These are phyloP conservation scores for Psophia crepitans DNA, from an alignment of 2,113 vertebrate species.

Conservation along the genomic window DNA sequence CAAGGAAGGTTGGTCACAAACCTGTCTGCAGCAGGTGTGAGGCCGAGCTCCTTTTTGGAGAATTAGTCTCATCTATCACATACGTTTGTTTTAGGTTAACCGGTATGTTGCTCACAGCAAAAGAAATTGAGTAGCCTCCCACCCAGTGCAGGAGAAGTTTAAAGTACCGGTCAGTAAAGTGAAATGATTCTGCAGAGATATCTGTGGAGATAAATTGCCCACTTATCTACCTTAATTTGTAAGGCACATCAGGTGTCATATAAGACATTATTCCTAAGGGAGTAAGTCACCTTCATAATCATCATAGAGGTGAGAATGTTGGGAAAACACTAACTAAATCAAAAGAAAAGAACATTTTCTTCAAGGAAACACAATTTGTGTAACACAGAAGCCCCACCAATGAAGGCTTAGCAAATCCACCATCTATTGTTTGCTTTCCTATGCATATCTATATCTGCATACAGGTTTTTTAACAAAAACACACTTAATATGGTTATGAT, in stretches of 20 bases:
- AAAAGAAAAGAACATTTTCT: background rate
- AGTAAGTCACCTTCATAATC: slow-evolving; percentile 67
- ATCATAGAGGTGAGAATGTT: slow-evolving; percentile 12
- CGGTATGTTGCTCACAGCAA: background rate
- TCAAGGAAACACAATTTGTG: background rate
- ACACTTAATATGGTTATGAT: background rate
- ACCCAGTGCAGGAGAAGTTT: slow-evolving; percentile 23
- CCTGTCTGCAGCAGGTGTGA: slow-evolving; percentile 31
- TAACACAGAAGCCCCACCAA: background rate
- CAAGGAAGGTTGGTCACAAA: slow-evolving; percentile 46
- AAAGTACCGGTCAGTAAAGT: slow-evolving; percentile 41
- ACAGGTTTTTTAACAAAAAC: background rate
- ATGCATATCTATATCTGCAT: background rate
- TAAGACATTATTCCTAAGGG: slow-evolving; percentile 32
- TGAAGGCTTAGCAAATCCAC: background rate
- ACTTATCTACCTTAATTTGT: slow-evolving; percentile 64
- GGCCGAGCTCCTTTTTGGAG: background rate
- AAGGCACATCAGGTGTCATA: slow-evolving; percentile 52
- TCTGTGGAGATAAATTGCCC: slow-evolving; percentile 56
- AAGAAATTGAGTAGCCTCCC: slow-evolving; percentile 52
- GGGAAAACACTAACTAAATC: slow-evolving; percentile 35
- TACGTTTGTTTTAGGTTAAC: slow-evolving; percentile 42
- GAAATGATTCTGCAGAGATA: slow-evolving; percentile 53
- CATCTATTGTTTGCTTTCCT: background rate
- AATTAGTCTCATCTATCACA: slow-evolving; percentile 46